A percentile compares a stretch with the other conserved stretches of the same genome.
Conservation (phyloP, 2,888 invertebrate genomes). For the Panzeria rudis region DNA sequence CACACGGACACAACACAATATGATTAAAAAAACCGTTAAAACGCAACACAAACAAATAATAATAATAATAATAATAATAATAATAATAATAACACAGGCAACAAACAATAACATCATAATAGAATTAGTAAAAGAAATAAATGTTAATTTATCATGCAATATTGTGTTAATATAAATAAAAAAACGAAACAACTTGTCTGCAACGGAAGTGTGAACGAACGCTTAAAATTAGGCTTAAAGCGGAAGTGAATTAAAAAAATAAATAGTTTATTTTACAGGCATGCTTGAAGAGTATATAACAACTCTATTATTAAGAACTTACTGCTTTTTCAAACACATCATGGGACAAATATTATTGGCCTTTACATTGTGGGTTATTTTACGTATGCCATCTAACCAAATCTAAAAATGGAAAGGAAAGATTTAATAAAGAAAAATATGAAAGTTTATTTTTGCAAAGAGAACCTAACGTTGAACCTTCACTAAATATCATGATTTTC, state of each 20-base stretch:
- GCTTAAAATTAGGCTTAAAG: slow-evolving; percentile 49
- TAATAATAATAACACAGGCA: too few species aligned
- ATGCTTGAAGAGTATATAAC: not conserved
- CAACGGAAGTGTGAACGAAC: slow-evolving; percentile 67
- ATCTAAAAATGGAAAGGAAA: slow-evolving; percentile 86
- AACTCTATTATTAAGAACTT: slow-evolving; percentile 85
- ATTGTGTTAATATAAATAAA: slow-evolving; percentile 10
- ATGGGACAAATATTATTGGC: slow-evolving; percentile 99
- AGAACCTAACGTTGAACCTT: too few species aligned
- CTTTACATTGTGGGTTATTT: slow-evolving; percentile 99
- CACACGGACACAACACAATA: not conserved
- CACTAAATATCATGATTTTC: too few species aligned
- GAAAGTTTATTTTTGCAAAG: too few species aligned
- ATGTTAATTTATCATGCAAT: slow-evolving; percentile 65
- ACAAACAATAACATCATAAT: not conserved
- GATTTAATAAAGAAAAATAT: not conserved
- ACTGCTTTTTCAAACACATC: slow-evolving; percentile 99
- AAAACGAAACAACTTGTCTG: slow-evolving; percentile 44
- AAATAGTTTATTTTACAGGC: not conserved
- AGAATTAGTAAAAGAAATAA: slow-evolving; percentile 45
- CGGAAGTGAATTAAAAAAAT: slow-evolving; percentile 36
- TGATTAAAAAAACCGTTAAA: not conserved
- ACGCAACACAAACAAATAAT: slow-evolving; percentile 7
- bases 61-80: not conserved
- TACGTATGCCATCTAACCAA: slow-evolving; percentile 97